Percentiles rank a stretch among this genome's conserved stretches.
Conservation (phyloP, 2,113 vertebrate species). For the Myanophis thanlyinensis region DNA sequence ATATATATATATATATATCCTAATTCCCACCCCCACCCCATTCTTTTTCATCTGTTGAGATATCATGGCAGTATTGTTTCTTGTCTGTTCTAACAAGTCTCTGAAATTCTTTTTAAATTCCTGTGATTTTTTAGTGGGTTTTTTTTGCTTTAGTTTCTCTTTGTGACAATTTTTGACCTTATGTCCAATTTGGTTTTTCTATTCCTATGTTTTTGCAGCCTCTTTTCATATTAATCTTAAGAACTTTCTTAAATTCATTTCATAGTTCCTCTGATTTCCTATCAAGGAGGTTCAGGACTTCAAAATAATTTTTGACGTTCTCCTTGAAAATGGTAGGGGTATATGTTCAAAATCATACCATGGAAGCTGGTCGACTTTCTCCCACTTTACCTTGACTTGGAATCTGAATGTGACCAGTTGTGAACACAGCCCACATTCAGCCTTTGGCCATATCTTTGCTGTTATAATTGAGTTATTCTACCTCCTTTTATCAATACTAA, state of each 20-base stretch:
- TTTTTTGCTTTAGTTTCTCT: neutral
- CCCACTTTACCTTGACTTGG: neutral
- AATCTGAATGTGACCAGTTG: neutral
- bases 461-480: neutral
- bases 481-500: neutral
- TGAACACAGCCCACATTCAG: neutral
- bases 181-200: neutral
- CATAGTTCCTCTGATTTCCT: neutral
- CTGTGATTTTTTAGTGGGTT: neutral
- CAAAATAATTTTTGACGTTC: neutral
- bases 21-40: rapidly evolving
- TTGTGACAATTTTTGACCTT: neutral
- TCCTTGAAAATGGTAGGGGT: neutral
- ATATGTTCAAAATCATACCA: neutral
- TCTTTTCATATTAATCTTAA: neutral
- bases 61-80: neutral
- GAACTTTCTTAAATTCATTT: neutral
- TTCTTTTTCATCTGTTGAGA: neutral
- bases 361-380: neutral
- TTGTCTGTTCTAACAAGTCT: neutral
- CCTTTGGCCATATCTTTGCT: neutral
- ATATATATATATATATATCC: too few species aligned
- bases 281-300: neutral
- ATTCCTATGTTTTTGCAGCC: neutral
- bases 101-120: neutral